These are phyloP conservation scores for Portevinia maculata DNA, from an alignment of 2,888 invertebrate genomes.

Conservation along the genomic window DNA sequence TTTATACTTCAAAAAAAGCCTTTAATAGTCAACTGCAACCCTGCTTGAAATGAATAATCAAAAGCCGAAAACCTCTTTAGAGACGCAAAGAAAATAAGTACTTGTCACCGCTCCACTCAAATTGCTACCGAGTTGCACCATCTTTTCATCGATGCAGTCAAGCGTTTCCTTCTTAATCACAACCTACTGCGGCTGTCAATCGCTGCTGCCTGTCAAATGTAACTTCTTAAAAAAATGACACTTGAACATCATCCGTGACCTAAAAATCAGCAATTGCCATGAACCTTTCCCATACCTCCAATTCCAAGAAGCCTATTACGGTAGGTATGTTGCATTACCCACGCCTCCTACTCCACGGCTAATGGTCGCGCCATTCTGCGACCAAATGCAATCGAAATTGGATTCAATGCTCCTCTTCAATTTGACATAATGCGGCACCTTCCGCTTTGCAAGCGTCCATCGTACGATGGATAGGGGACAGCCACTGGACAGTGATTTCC, in stretches of 20 bases:
- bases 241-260: conserved; percentile 59
- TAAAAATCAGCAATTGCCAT: conserved; percentile 36
- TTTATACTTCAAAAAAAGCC: conserved; percentile 27
- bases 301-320: conserved; percentile 45
- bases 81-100: conserved; percentile 27
- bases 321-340: conserved; percentile 5
- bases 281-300: conserved; percentile 55
- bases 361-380: neutral
- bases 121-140: conserved; percentile 38
- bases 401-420: conserved; percentile 40
- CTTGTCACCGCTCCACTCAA: conserved; percentile 30
- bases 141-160: conserved; percentile 31
- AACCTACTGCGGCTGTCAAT: conserved; percentile 59
- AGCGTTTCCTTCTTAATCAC: conserved; percentile 37
- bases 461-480: neutral
- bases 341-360: conserved; percentile 2
- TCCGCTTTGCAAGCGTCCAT: conserved; percentile 27
- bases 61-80: conserved; percentile 18
- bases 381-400: conserved; percentile 25
- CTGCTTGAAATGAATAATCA: conserved; percentile 35
- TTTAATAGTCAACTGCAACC: conserved; percentile 31
- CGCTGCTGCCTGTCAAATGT: conserved; percentile 36
- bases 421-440: conserved; percentile 55
- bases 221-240: conserved; percentile 45
- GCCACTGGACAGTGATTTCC: conserved; percentile 47